These are phyloP conservation scores for Nematolebias whitei DNA, from an alignment of 2,113 vertebrate species.

Conservation along the genomic window DNA sequence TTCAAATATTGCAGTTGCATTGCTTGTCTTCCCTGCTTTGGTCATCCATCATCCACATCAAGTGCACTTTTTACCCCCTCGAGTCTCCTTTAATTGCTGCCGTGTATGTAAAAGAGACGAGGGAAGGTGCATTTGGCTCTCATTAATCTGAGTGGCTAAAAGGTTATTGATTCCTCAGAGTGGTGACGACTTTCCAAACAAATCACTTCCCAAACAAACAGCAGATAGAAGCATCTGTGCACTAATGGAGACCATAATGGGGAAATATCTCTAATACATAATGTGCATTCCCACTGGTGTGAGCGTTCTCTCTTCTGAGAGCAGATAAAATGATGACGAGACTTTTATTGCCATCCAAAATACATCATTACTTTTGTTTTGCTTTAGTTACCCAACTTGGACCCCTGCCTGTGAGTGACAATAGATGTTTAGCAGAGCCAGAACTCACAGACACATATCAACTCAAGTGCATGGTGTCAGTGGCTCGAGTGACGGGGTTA, in stretches of 20 bases:
- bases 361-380: constrained; percentile 56
- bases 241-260: constrained; percentile 77
- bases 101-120: constrained; percentile 61
- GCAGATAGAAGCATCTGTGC: constrained; percentile 61
- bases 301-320: constrained; percentile 41
- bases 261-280: constrained; percentile 68
- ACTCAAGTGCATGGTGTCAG: constrained; percentile 57
- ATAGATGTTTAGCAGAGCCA: constrained; percentile 53
- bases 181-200: constrained; percentile 76
- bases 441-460: constrained; percentile 39
- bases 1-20: constrained; percentile 65
- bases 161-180: constrained; percentile 79
- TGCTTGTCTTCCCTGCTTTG: constrained; percentile 57
- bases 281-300: constrained; percentile 39
- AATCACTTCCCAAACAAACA: constrained; percentile 76
- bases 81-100: constrained; percentile 68
- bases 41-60: constrained; percentile 74
- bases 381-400: constrained; percentile 55
- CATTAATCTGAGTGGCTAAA: constrained; percentile 78
- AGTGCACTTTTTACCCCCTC: constrained; percentile 25
- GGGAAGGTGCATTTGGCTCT: constrained; percentile 73
- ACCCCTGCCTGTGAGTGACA: constrained; percentile 31
- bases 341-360: constrained; percentile 52
- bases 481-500: constrained; percentile 41
- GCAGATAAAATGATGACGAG: constrained; percentile 45